These are phyloP conservation scores for Drosophila trichaetosa DNA, from an alignment of 2,888 invertebrate genomes.

Conservation along the genomic window DNA sequence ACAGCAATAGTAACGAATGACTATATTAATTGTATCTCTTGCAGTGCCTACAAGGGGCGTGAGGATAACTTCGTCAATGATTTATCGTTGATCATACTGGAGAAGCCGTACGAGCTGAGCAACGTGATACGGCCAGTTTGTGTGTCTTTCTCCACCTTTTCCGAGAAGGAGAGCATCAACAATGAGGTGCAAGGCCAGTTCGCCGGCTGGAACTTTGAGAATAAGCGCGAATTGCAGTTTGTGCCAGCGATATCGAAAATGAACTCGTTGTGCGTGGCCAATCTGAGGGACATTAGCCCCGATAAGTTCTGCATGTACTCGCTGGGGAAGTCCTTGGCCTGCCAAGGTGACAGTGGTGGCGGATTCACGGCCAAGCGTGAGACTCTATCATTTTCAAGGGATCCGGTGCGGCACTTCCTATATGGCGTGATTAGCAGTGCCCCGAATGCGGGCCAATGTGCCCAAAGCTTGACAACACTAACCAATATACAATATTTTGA, in stretches of 20 bases:
- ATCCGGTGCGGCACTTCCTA: conserved; percentile 42
- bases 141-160: conserved; percentile 38
- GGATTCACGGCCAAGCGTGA: conserved; percentile 57
- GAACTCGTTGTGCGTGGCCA: conserved; percentile 34
- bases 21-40: background rate
- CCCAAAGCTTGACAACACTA: conserved; percentile 58
- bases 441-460: conserved; percentile 69
- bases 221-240: conserved; percentile 61
- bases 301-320: conserved; percentile 73
- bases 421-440: conserved; percentile 70
- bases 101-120: conserved; percentile 53
- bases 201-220: conserved; percentile 67
- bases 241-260: conserved; percentile 60
- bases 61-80: conserved; percentile 49
- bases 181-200: conserved; percentile 51
- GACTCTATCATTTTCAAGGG: conserved; percentile 10
- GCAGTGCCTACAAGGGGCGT: conserved; percentile 50
- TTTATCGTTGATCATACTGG: conserved; percentile 55
- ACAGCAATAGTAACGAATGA: background rate
- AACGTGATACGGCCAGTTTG: conserved; percentile 66
- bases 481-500: conserved; percentile 68
- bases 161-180: conserved; percentile 62
- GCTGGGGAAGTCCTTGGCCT: conserved; percentile 60
- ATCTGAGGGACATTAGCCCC: conserved; percentile 48
- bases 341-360: conserved; percentile 71